Percentiles rank a stretch among this genome's conserved stretches.
These are phyloP conservation scores for Bombus impatiens DNA, from an alignment of 1,140 invertebrate species.

Conservation along the genomic window DNA sequence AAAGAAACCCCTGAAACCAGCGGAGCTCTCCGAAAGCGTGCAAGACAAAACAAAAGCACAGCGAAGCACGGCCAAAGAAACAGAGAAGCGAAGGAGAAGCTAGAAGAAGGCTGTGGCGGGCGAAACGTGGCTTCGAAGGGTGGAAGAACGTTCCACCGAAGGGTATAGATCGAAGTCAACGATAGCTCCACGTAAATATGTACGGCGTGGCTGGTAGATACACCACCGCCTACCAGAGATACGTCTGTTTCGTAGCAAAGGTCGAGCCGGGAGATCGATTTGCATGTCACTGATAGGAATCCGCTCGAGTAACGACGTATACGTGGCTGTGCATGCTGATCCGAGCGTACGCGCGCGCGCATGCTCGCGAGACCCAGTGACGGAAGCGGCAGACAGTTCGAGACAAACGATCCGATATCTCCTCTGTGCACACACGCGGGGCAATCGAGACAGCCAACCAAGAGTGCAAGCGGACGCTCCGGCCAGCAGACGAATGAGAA, in stretches of 20 bases:
- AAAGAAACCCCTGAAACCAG: no score
- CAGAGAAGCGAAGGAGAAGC: not conserved
- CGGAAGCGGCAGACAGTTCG: slow-evolving; percentile 64
- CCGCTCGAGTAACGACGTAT: slow-evolving; percentile 58
- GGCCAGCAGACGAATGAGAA: slow-evolving; percentile 15
- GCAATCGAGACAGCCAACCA: not conserved
- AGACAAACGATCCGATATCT: slow-evolving; percentile 72
- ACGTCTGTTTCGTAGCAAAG: slow-evolving; percentile 58
- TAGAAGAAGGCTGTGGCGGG: not conserved
- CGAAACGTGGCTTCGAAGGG: slow-evolving; percentile 1
- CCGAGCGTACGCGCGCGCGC: not conserved
- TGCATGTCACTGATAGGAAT: slow-evolving; percentile 73
- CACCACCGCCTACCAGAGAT: slow-evolving; percentile 44
- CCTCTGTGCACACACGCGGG: slow-evolving; percentile 3
- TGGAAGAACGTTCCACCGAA: slow-evolving; percentile 5
- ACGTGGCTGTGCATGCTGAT: slow-evolving; percentile 5
- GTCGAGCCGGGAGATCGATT: slow-evolving; percentile 68
- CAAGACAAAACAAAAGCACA: not conserved
- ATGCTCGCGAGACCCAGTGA: slow-evolving; percentile 14
- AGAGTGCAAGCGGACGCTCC: no score
- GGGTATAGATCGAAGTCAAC: slow-evolving; percentile 13
- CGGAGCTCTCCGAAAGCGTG: no score
- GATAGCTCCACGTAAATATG: slow-evolving; percentile 49
- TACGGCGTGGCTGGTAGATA: slow-evolving; percentile 20
- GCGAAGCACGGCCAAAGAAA: not conserved